phyloP scores from a whole-genome alignment of 2,888 invertebrate genomes.

The Anthophora plumipes region DNA sequence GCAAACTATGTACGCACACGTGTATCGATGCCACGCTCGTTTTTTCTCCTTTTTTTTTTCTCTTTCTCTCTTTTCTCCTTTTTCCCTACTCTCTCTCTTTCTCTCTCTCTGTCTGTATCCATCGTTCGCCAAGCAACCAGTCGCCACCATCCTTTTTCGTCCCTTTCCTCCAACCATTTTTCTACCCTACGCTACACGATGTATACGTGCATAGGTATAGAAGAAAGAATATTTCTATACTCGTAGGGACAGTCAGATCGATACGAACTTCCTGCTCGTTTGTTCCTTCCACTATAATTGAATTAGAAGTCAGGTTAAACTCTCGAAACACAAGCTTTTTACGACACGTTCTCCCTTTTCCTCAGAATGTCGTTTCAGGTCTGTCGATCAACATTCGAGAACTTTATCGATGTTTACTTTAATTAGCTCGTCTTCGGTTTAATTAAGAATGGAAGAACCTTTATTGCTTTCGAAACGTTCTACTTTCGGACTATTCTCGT shows the following conservation, averaged over 20 bases:
- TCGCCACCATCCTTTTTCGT: neutral
- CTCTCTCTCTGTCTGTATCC: constrained; percentile 7
- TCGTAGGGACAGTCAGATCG: neutral
- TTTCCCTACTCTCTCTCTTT: too few species aligned
- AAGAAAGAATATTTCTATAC: constrained; percentile 1
- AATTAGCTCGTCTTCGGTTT: constrained; percentile 82
- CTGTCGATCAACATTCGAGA: constrained; percentile 19
- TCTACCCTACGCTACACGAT: neutral
- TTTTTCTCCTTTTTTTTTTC: constrained; percentile 36
- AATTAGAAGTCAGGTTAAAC: neutral
- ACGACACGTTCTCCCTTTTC: neutral
- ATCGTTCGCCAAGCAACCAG: constrained; percentile 36
- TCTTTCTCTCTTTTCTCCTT: too few species aligned
- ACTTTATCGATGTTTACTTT: constrained; percentile 81
- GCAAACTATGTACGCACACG: constrained; percentile 70
- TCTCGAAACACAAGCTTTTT: constrained; percentile 12
- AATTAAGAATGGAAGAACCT: constrained; percentile 82
- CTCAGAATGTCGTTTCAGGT: neutral
- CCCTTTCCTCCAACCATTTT: neutral
- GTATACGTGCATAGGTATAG: neutral
- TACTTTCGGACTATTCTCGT: neutral
- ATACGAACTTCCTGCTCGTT: neutral
- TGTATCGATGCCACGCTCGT: constrained; percentile 60
- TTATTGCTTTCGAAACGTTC: constrained; percentile 75
- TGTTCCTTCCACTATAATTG: neutral